Conservation (phyloP, 37 sponge, comb jelly and placozoan genomes). For the Beroe forskalii region DNA sequence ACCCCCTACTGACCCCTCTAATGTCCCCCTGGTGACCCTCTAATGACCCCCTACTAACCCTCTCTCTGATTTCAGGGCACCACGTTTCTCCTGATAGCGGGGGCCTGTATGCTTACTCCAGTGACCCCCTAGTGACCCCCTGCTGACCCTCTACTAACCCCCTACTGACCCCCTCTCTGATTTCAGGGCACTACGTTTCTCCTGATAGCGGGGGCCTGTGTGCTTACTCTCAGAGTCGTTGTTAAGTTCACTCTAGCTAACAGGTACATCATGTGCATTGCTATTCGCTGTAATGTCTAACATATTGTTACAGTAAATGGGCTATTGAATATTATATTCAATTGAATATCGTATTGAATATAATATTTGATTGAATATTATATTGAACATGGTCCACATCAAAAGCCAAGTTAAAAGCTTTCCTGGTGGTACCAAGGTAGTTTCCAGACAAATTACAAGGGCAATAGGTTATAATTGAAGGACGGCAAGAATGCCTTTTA, state of each 20-base stretch:
- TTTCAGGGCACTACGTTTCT: conserved; percentile 9
- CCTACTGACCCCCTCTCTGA: too few species aligned
- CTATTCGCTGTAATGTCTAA: too few species aligned
- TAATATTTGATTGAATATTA: not conserved
- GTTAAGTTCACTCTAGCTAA: conserved; percentile 6
- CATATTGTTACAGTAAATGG: not conserved
- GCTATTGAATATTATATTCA: not conserved
- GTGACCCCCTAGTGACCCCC: too few species aligned
- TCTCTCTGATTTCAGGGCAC: conserved; percentile 36
- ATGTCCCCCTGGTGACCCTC: too few species aligned
- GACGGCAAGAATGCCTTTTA: too few species aligned
- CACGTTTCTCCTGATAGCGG: not conserved
- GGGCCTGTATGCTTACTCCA: not conserved
- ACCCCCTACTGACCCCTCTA: too few species aligned
- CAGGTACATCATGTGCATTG: not conserved
- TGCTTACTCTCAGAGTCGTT: conserved; percentile 29
- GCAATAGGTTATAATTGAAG: too few species aligned
- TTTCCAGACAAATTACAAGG: too few species aligned
- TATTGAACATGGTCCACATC: not conserved
- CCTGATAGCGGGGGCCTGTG: not conserved
- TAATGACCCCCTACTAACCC: too few species aligned
- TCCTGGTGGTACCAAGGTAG: too few species aligned
- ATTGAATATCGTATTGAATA: not conserved
- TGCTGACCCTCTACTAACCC: too few species aligned
- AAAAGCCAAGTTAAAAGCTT: too few species aligned